Conservation (phyloP, 2,888 invertebrate species). For the Tinea pellionella region DNA sequence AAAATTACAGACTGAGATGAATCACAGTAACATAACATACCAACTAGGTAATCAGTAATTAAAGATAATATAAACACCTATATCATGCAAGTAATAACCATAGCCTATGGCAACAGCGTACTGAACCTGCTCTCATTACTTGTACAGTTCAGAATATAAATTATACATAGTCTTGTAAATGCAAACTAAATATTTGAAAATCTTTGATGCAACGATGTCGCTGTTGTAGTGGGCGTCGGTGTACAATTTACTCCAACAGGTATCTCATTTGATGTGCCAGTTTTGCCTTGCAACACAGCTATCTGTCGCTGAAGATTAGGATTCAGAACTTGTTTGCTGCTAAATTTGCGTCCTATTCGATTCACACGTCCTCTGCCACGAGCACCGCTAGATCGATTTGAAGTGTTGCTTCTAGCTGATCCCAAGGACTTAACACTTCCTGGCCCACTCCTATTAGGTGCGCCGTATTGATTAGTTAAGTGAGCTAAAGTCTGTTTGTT, state of each 20-base stretch:
- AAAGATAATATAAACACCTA: too few relatives aligned
- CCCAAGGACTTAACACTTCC: conserved; percentile 55
- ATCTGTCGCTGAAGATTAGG: conserved; percentile 56
- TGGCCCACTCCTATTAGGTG: conserved; percentile 43
- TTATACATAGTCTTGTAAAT: too few relatives aligned
- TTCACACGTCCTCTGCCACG: conserved; percentile 41
- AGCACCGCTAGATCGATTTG: conserved; percentile 30
- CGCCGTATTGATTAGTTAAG: conserved; percentile 46
- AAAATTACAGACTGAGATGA: too few relatives aligned
- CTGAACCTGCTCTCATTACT: too few relatives aligned
- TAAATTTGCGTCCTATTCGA: conserved; percentile 47
- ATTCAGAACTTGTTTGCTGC: conserved; percentile 50
- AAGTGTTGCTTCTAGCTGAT: conserved; percentile 37
- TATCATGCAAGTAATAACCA: too few relatives aligned
- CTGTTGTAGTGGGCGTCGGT: conserved; percentile 50
- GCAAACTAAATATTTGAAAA: conserved; percentile 32
- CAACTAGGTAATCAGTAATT: too few relatives aligned
- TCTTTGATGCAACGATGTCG: conserved; percentile 54
- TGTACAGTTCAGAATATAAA: too few relatives aligned
- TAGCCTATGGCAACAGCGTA: too few relatives aligned
- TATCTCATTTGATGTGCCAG: conserved; percentile 23
- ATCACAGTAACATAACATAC: too few relatives aligned
- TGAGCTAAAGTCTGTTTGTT: conserved; percentile 50
- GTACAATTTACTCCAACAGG: conserved; percentile 42
- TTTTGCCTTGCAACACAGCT: conserved; percentile 54